Conservation (phyloP, 2,888 invertebrate genomes). For the Ernsta delagoae region DNA sequence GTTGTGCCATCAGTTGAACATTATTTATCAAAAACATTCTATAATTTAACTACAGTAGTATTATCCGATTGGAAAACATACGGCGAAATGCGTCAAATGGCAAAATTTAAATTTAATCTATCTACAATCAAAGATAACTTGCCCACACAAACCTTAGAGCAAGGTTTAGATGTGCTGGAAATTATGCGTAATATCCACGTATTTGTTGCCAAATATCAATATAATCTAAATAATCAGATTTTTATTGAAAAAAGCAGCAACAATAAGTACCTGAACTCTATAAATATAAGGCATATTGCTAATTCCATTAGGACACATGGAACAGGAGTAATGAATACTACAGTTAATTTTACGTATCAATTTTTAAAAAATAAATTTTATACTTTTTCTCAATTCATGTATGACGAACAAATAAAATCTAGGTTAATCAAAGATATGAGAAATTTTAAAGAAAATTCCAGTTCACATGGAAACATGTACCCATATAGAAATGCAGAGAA, state of each 20-base stretch:
- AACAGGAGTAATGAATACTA: slow-evolving; percentile 97
- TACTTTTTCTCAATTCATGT: slow-evolving; percentile 98
- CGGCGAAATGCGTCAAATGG: slow-evolving; percentile 97
- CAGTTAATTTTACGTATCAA: slow-evolving; percentile 96
- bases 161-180: slow-evolving; percentile 98
- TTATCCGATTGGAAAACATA: slow-evolving; percentile 99
- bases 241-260: slow-evolving; percentile 96
- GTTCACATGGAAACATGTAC: slow-evolving; percentile 88
- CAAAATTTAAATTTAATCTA: slow-evolving; percentile 92
- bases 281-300: slow-evolving; percentile 97
- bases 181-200: slow-evolving; percentile 98
- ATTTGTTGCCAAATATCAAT: slow-evolving; percentile 96
- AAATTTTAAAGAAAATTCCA: slow-evolving; percentile 91
- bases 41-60: slow-evolving; percentile 98
- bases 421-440: slow-evolving; percentile 95
- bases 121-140: slow-evolving; percentile 95
- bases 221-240: slow-evolving; percentile 98
- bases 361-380: slow-evolving; percentile 97
- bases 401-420: slow-evolving; percentile 98
- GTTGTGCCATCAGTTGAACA: slow-evolving; percentile 91
- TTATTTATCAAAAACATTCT: slow-evolving; percentile 97
- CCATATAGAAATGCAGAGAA: slow-evolving; percentile 96
- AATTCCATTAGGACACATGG: slow-evolving; percentile 99
- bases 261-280: slow-evolving; percentile 97
- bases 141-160: slow-evolving; percentile 98